These are phyloP conservation scores for Andrena cerasifolii DNA, from an alignment of 1,140 invertebrate genomes.

Conservation along the genomic window DNA sequence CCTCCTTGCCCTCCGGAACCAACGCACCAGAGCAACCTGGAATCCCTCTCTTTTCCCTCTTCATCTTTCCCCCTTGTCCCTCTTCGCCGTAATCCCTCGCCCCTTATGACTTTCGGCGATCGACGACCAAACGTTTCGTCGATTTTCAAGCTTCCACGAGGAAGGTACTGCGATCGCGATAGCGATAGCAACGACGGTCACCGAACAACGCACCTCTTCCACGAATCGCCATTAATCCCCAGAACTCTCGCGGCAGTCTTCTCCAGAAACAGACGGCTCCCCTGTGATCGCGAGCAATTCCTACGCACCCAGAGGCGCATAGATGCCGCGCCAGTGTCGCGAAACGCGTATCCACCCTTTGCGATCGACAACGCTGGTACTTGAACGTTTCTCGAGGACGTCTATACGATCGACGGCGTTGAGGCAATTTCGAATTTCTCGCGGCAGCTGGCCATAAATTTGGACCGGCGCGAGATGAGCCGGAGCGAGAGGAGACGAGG, in stretches of 20 bases:
- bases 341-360: too few species aligned
- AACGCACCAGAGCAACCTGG: slow-evolving; percentile 52
- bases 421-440: slow-evolving; percentile 43
- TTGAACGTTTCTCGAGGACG: background rate
- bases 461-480: slow-evolving; percentile 19
- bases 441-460: slow-evolving; percentile 52
- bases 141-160: background rate
- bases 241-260: too few species aligned
- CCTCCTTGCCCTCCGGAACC: slow-evolving; percentile 79
- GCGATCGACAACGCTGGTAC: too few species aligned
- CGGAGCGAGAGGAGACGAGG: too few species aligned
- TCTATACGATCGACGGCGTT: background rate
- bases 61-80: background rate
- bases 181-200: too few species aligned
- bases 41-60: slow-evolving; percentile 64
- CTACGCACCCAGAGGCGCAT: too few species aligned
- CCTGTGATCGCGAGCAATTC: too few species aligned
- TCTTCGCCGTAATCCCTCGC: slow-evolving; percentile 7
- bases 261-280: too few species aligned
- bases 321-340: too few species aligned
- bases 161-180: too few species aligned
- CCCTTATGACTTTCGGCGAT: background rate
- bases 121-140: background rate
- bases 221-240: too few species aligned
- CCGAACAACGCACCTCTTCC: too few species aligned